Conservation (phyloP, 2,797 vertebrate genomes). For the Gambelia wislizenii region DNA sequence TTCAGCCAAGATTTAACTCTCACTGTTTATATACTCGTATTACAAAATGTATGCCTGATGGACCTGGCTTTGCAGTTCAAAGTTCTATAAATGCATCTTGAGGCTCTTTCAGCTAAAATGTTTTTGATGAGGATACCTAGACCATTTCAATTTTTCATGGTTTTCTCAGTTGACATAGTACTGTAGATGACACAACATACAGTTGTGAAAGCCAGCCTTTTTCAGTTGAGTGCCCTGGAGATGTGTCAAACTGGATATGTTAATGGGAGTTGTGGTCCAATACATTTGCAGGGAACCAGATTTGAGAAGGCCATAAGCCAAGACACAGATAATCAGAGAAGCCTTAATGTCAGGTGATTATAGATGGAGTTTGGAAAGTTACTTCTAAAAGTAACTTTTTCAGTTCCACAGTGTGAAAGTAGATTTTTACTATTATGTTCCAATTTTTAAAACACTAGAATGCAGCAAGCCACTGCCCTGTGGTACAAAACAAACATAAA, state of each 20-base stretch:
- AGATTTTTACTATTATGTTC: background rate
- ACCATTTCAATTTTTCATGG: background rate
- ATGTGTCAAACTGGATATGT: background rate
- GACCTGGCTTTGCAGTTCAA: slow-evolving; percentile 4
- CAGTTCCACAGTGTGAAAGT: background rate
- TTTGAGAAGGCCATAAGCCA: background rate
- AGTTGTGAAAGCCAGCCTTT: background rate
- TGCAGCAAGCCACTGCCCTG: background rate
- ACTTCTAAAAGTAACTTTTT: background rate
- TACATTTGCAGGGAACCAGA: background rate
- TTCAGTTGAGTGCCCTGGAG: too few species aligned
- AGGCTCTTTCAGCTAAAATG: background rate
- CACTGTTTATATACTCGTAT: slow-evolving; percentile 34
- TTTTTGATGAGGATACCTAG: slow-evolving; percentile 1
- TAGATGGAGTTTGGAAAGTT: background rate
- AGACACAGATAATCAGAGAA: background rate
- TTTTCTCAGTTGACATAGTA: background rate
- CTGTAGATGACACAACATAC: background rate
- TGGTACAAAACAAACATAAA: background rate
- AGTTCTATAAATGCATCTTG: slow-evolving; percentile 6
- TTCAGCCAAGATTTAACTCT: slow-evolving; percentile 27
- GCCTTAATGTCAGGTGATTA: background rate
- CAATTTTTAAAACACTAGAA: background rate
- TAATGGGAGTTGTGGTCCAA: background rate
- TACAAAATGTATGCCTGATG: slow-evolving; percentile 18